Evolutionary conservation across 2,797 vertebrate species (phyloP).

Genomic region (Thaleichthys pacificus): DNA sequence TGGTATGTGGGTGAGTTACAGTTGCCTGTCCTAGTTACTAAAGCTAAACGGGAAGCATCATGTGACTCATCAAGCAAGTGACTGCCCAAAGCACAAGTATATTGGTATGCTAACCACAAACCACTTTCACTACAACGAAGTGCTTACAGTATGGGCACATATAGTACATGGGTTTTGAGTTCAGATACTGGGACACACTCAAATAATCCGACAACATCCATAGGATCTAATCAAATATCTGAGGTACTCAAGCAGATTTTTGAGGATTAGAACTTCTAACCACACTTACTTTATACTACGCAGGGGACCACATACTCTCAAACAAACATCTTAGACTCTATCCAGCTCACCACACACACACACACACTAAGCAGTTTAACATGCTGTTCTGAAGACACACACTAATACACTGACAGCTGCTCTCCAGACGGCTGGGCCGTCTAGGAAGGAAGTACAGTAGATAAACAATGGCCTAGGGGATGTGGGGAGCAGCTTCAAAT

Average conservation of each 20-base stretch:
- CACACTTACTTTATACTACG: neutral
- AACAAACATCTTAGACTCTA: neutral
- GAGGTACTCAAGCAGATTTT: slow-evolving; percentile 20
- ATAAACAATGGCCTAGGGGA: slow-evolving; percentile 19
- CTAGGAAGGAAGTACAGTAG: slow-evolving; percentile 15
- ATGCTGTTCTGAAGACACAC: slow-evolving; percentile 17
- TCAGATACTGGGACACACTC: neutral
- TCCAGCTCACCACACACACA: slow-evolving; percentile 17
- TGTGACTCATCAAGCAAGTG: neutral
- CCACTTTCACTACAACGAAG: too few relatives aligned
- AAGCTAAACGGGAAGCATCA: neutral
- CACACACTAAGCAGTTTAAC: slow-evolving; percentile 4
- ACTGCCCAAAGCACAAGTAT: too few relatives aligned
- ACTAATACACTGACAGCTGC: slow-evolving; percentile 51
- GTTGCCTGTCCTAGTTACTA: neutral
- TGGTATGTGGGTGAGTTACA: neutral
- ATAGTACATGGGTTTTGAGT: too few relatives aligned
- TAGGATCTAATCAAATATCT: neutral
- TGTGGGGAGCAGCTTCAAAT: slow-evolving; percentile 35
- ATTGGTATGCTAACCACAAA: too few relatives aligned
- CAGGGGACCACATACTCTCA: neutral
- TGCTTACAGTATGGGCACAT: too few relatives aligned
- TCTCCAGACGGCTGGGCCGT: slow-evolving; percentile 43
- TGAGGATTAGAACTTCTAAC: slow-evolving; percentile 14
- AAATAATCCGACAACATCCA: neutral